Base-by-base conservation (phyloP, 2,113 vertebrate species). In the Mesitornis unicolor region DNA sequence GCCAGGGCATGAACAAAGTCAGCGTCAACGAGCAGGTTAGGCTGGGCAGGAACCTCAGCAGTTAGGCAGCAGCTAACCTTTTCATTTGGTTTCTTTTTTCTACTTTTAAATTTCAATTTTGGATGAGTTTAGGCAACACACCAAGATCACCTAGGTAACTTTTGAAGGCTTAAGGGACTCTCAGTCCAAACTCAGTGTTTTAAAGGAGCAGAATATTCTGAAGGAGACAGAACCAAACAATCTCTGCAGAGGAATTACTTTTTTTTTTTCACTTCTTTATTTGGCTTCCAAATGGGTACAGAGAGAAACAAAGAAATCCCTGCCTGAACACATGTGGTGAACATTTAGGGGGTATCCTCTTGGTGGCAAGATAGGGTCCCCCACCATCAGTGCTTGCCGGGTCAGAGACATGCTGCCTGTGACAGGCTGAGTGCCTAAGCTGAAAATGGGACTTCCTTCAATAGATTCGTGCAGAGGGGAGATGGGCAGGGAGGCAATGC, bases 261-360 rank as follows among this genome's bases (percentile, higher is more conserved):
- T 50, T 48, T 2, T 15, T 25, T 28, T 14, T 64, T 42, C n/a
- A n/a, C n/a, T n/a, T n/a, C n/a, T n/a, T n/a, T n/a, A n/a, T 54
- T 8, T 22, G 25, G 45, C 51, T 59, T 13, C 33, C 18, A 42
- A 61, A 38, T 35, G 31, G 11, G 10, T 42, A 9, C 57, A 59
- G n/a, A 65, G n/a, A 21, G 29, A 63, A 83, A 35, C 36, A 29
- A 36, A 63, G 33, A 69, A 81, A 80, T 54, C 21, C 21, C 25
- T 48, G 38, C 38, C 47, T 31, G 18, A 13, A 12, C 1, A 1
- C 7, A 13, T 26, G 19, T 2, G 4, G 33, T n/a, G 12, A 16
- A 42, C 10, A 10, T 71, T 56, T 57, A 31, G 42, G 29, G 21
- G 29, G 10, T 26, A 65, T 71, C 4, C 4, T 53, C 69, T 33